A percentile compares a stretch with the other conserved stretches of the same genome.
Conservation (phyloP, 2,888 invertebrate genomes). For the Lepas anatifera region DNA sequence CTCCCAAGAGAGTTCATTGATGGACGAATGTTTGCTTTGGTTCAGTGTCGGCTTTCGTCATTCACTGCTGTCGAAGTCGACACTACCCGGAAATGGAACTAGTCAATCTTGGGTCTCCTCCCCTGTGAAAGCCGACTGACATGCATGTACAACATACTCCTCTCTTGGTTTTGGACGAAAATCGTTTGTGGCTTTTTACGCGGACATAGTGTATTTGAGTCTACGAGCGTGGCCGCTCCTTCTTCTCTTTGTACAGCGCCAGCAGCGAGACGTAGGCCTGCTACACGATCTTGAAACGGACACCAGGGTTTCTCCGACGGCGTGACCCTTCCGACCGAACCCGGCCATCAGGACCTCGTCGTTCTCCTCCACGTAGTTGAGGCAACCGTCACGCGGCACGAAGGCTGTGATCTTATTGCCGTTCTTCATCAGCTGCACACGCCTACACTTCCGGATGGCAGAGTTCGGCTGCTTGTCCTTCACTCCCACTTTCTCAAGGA, state of each 20-base stretch:
- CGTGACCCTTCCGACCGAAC: constrained; percentile 99
- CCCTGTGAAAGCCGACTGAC: too few relatives aligned
- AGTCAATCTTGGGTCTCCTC: too few relatives aligned
- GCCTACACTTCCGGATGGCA: constrained; percentile 97
- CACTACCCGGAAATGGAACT: too few relatives aligned
- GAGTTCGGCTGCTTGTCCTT: constrained; percentile 99
- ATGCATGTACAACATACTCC: too few relatives aligned
- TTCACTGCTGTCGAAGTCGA: too few relatives aligned
- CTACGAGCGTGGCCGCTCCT: constrained; percentile 98
- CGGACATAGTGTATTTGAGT: constrained; percentile 15
- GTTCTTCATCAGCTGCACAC: constrained; percentile 98
- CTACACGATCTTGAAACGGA: constrained; percentile 85
- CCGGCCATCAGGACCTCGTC: constrained; percentile 99
- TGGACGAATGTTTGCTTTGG: too few relatives aligned
- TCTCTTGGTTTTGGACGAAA: too few relatives aligned
- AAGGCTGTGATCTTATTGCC: constrained; percentile 99
- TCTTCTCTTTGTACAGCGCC: constrained; percentile 99
- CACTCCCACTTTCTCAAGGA: constrained; percentile 98
- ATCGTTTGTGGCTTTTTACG: too few relatives aligned
- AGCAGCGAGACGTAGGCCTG: constrained; percentile 97
- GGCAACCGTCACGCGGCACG: constrained; percentile 95
- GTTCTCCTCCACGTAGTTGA: constrained; percentile 99
- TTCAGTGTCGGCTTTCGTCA: too few relatives aligned
- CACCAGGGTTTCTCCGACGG: constrained; percentile 98
- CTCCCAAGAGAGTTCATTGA: too few relatives aligned